Percentiles rank a stretch among this genome's conserved stretches.
Evolutionary conservation across 2,888 invertebrate genomes (phyloP).

Genomic region (Asteroscopus sphinx): DNA sequence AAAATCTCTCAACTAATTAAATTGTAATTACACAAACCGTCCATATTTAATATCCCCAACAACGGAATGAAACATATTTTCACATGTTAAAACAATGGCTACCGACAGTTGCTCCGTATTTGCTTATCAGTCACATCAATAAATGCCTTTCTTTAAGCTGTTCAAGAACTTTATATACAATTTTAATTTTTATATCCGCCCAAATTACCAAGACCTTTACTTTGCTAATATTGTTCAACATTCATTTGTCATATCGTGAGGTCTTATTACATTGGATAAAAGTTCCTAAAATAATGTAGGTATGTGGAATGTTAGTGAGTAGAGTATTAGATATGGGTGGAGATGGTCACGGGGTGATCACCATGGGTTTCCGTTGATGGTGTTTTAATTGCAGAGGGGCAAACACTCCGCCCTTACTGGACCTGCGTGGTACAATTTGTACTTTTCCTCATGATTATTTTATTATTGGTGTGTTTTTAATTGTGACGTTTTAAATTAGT

Average conservation of each 20-base stretch:
- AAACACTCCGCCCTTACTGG: constrained; percentile 75
- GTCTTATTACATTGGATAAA: constrained; percentile 51
- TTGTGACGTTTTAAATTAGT: neutral
- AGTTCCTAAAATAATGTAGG: constrained; percentile 65
- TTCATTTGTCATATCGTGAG: constrained; percentile 1
- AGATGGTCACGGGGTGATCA: constrained; percentile 82
- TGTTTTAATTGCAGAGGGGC: constrained; percentile 79
- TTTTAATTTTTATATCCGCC: constrained; percentile 78
- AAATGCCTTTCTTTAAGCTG: constrained; percentile 82
- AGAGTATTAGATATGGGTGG: constrained; percentile 77
- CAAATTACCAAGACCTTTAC: constrained; percentile 56
- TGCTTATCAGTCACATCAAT: constrained; percentile 82
- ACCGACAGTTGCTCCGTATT: constrained; percentile 80
- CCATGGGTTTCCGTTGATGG: constrained; percentile 75
- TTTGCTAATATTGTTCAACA: neutral
- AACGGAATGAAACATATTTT: constrained; percentile 78
- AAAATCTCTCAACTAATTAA: constrained; percentile 73
- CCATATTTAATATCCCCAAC: constrained; percentile 76
- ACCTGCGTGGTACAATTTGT: constrained; percentile 36
- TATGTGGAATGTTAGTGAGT: constrained; percentile 70
- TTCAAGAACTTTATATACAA: constrained; percentile 79
- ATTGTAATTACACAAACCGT: constrained; percentile 79
- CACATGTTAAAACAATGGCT: constrained; percentile 87
- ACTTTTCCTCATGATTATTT: constrained; percentile 10
- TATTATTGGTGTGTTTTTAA: neutral